phyloP scores from a whole-genome alignment of 2,113 vertebrate genomes.

The Danio rerio region DNA sequence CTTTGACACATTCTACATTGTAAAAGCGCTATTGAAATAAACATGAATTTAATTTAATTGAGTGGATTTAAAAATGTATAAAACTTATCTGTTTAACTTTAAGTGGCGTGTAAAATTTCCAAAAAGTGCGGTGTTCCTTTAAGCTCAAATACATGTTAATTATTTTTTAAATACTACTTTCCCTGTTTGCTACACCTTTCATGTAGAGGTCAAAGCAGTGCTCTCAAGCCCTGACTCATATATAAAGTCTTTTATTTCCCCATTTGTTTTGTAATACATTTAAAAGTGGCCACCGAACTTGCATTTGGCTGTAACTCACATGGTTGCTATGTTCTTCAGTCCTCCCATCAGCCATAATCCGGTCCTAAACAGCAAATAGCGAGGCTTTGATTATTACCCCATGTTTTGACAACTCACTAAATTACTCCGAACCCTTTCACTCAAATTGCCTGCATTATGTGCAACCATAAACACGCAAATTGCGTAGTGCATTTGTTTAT shows the following conservation, averaged over 20 bases:
- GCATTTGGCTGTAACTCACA: not conserved
- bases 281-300: not conserved
- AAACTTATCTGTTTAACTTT: no score
- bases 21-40: no score
- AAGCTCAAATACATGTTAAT: not conserved
- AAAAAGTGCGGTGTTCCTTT: not conserved
- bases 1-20: no score
- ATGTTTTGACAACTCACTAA: slow-evolving; percentile 31
- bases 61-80: no score
- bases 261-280: not conserved
- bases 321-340: not conserved
- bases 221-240: not conserved
- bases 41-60: no score
- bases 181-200: not conserved
- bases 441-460: slow-evolving; percentile 36
- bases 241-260: not conserved
- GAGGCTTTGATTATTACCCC: slow-evolving; percentile 14
- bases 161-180: not conserved
- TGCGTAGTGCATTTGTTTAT: slow-evolving; percentile 9
- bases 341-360: not conserved
- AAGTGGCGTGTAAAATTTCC: no score
- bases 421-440: slow-evolving; percentile 21
- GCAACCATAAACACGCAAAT: slow-evolving; percentile 6
- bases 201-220: not conserved
- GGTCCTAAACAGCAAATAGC: not conserved